Percentiles rank a stretch among this genome's conserved stretches.
These are phyloP conservation scores for Hemibagrus guttatus DNA, from an alignment of 2,797 vertebrate species.

Conservation along the genomic window DNA sequence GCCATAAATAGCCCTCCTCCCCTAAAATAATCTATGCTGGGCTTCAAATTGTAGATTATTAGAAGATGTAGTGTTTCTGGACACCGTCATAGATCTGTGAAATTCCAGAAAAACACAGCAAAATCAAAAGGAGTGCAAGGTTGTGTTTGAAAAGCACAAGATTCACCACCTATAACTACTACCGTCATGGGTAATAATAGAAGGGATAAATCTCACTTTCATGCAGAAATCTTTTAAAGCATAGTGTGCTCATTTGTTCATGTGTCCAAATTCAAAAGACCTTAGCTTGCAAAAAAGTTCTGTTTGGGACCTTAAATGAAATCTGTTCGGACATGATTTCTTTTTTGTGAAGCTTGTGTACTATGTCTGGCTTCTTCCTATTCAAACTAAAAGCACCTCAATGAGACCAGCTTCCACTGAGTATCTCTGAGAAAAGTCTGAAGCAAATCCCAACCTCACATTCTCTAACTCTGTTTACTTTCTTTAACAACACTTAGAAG, in stretches of 20 bases:
- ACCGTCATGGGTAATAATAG: conserved; percentile 16
- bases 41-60: conserved; percentile 39
- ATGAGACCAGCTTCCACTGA: conserved; percentile 5
- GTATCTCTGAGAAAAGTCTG: conserved; percentile 24
- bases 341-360: conserved; percentile 3
- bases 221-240: conserved; percentile 9
- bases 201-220: conserved; percentile 11
- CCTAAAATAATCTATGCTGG: background rate
- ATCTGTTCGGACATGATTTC: conserved; percentile 1
- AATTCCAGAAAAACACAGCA: conserved; percentile 41
- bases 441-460: conserved; percentile 29
- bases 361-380: conserved; percentile 42
- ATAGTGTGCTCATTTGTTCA: conserved; percentile 54
- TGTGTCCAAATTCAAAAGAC: conserved; percentile 49
- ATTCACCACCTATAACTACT: background rate
- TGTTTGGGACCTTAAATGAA: background rate
- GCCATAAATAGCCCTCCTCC: background rate
- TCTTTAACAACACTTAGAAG: conserved; percentile 65
- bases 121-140: conserved; percentile 17
- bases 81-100: conserved; percentile 32
- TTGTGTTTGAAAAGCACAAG: background rate
- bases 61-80: conserved; percentile 43
- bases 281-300: background rate
- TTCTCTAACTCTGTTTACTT: conserved; percentile 50
- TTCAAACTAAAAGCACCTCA: conserved; percentile 35